A percentile compares a stretch with the other conserved stretches of the same genome.
Conservation (phyloP, 2,113 vertebrate species). For the Aldabrachelys gigantea region DNA sequence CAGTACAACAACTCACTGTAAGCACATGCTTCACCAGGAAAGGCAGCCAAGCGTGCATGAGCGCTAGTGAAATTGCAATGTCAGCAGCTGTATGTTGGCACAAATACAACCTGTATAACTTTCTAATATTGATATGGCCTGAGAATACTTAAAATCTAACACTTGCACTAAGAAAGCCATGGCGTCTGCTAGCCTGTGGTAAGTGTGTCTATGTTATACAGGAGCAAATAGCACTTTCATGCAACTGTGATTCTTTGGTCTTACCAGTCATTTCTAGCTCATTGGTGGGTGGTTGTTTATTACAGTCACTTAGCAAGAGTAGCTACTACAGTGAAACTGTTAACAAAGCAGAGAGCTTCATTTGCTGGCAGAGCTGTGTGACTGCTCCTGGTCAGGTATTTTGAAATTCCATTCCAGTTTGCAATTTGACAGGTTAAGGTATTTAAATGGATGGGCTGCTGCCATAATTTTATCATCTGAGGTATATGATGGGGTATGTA, state of each 20-base stretch:
- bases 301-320: background rate
- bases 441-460: background rate
- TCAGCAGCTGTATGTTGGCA: no score
- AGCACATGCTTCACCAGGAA: background rate
- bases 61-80: no score
- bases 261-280: background rate
- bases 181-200: background rate
- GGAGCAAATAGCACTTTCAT: fast-evolving
- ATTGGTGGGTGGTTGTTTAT: background rate
- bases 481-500: background rate
- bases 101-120: no score
- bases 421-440: background rate
- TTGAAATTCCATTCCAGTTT: background rate
- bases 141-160: background rate
- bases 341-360: fast-evolving
- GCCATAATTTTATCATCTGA: background rate
- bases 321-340: background rate
- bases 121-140: background rate
- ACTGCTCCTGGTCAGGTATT: background rate
- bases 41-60: no score
- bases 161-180: background rate
- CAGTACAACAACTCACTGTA: background rate
- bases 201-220: background rate
- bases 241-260: background rate
- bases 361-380: fast-evolving